Conservation (phyloP, 2,113 vertebrate species). For the Myxocyprinus asiaticus region DNA sequence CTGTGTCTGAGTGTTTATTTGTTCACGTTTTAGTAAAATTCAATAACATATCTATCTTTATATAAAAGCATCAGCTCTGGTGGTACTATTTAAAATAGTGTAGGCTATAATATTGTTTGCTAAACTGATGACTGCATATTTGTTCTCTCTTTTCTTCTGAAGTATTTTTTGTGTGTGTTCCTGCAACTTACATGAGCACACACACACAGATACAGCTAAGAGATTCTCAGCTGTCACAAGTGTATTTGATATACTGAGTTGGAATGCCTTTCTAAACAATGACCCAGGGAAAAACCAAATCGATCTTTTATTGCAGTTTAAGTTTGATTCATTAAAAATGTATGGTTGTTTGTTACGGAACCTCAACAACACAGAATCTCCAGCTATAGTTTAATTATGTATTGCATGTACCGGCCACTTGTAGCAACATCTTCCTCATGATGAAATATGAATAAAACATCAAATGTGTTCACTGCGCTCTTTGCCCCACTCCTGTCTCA, state of each 20-base stretch:
- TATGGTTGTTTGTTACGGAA: slow-evolving; percentile 65
- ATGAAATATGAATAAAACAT: slow-evolving; percentile 72
- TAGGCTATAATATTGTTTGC: background rate
- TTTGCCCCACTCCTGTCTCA: slow-evolving; percentile 9
- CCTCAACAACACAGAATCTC: slow-evolving; percentile 45
- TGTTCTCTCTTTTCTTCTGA: background rate
- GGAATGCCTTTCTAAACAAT: slow-evolving; percentile 26
- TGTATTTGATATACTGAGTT: slow-evolving; percentile 45
- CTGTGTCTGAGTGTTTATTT: background rate
- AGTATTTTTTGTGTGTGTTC: background rate
- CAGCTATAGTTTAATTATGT: slow-evolving; percentile 68
- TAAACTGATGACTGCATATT: background rate
- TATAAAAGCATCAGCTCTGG: background rate
- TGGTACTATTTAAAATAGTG: background rate
- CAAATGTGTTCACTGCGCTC: slow-evolving; percentile 43
- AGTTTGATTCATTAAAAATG: slow-evolving; percentile 68
- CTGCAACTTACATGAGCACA: background rate
- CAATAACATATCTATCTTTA: background rate
- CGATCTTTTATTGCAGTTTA: slow-evolving; percentile 52
- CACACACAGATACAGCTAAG: slow-evolving; percentile 27
- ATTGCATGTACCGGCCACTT: slow-evolving; percentile 40
- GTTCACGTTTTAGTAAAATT: background rate
- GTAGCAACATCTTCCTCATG: slow-evolving; percentile 54
- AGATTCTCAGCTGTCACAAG: slow-evolving; percentile 22
- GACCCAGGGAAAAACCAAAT: slow-evolving; percentile 44